These are phyloP conservation scores for Holcopasites calliopsidis DNA, from an alignment of 1,140 invertebrate species.

Conservation along the genomic window DNA sequence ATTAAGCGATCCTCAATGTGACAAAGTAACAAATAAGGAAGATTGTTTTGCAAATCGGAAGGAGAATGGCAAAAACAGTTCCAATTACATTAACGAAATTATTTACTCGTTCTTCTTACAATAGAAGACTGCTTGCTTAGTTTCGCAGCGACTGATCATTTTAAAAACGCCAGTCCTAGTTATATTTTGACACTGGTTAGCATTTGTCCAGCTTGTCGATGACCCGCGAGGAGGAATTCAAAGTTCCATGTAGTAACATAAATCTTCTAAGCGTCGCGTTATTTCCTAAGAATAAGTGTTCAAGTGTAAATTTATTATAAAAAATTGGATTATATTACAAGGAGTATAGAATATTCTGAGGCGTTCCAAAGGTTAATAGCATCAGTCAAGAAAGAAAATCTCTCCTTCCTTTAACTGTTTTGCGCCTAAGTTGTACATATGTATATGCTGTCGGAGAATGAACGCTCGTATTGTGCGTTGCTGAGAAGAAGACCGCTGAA, in stretches of 20 bases:
- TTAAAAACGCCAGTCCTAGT: neutral
- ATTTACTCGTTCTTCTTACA: neutral
- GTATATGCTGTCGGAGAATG: too few relatives aligned
- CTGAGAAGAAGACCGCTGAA: too few relatives aligned
- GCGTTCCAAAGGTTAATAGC: neutral
- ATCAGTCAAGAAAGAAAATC: neutral
- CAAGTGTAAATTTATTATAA: neutral
- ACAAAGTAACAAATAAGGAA: too few relatives aligned
- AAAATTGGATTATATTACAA: too few relatives aligned
- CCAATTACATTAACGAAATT: neutral
- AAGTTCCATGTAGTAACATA: too few relatives aligned
- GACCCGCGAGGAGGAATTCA: neutral
- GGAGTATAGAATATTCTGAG: too few relatives aligned
- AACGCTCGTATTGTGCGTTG: too few relatives aligned
- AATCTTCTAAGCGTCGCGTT: too few relatives aligned
- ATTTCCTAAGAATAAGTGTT: too few relatives aligned
- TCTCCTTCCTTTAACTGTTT: too few relatives aligned
- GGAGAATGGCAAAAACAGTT: neutral
- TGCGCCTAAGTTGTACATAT: too few relatives aligned
- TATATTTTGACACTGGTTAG: constrained; percentile 45
- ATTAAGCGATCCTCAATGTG: too few relatives aligned
- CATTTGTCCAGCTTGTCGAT: constrained; percentile 43
- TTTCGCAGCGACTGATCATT: neutral
- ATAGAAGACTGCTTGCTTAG: neutral
- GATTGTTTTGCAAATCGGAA: neutral